Base-by-base conservation (phyloP, 2,797 vertebrate genomes). In the Gila robusta region DNA sequence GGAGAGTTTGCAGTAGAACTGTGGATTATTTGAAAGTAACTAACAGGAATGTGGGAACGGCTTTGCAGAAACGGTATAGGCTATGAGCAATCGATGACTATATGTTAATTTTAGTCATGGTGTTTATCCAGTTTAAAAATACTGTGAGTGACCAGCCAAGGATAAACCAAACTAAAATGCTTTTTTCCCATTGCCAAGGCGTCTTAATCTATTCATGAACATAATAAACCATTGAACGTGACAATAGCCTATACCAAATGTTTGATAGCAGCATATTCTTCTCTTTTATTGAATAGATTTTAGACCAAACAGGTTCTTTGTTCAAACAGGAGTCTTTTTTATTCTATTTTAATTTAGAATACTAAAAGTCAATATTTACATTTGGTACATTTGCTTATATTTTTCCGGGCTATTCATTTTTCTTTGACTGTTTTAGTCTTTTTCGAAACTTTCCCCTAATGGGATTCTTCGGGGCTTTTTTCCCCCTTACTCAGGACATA, bases 361-460 rank as follows among this genome's bases (percentile, higher is more conserved):
- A 49, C 71, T 28, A 28, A 73, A 32, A 19, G 73, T 35, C 52
- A 39, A 6, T 78, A 39, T 78, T 78, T 78, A 78, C 74, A 78
- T 59, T 59, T n/a, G 17, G 4, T 71, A 23, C 5, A 23, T 52
- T 52, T 69, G 32, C 11, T 17, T 26, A 56, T 66, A 73, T 72
- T 67, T 47, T 52, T 21, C 32, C 21, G 2, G 35, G 16, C 5
- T 78, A 21, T 28, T 5, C 0, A 0, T 56, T 62, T 64, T 76
- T 16, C 23, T 11, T 49, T 52, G 52, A 52, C 10, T 5, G 5
- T 32, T 47, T 62, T 26, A 41, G 17, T 32, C 32, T 2, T 32
- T 32, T 32, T 32, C 32, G 32, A 32, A 32, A 32, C 32, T 2
- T 32, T 32, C 32, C 32, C 32, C 32, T 32, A 32, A 32, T 32